Evolutionary conservation across 2,888 invertebrate genomes (phyloP), one percentile per base, ranked within the genome.

Genomic region (Dolichopus griseipennis): DNA sequence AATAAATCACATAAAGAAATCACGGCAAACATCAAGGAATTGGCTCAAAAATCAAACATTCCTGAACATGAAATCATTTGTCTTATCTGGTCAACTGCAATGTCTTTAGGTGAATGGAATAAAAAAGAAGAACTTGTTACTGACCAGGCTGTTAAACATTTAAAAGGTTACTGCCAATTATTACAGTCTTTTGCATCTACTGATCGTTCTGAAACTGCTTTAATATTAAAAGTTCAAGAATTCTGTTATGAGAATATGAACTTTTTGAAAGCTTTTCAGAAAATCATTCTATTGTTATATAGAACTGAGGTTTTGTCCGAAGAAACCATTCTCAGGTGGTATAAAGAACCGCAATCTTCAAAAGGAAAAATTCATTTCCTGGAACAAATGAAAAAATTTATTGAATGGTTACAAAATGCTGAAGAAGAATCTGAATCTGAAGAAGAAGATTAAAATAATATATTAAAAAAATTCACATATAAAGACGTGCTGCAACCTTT

Each of bases 211-310:
- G 95, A 97, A 83, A 85, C 95, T 76, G 90, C 91, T 70, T 87
- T 97, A 73, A 87, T 97, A 77, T 85, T 92, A 73, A 94, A 95
- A 83, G 92, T 97, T 75, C 97, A 97, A 83, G 97, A 97, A 80
- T 97, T 92, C 83, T 97, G 97, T 84, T 97, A 97, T 82, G 96
- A 96, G 81, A 97, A 97, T 85, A 97, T 97, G 96, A 94, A 92
- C 82, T 97, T 97, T 83, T 95, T 97, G 94, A 94, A 95, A 81
- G 94, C 94, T 82, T 97, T 97, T 88, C 94, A 94, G 82, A 97
- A 97, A 85, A 95, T 97, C 77, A 90, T 97, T 77, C 88, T 97
- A 83, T 89, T 97, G 79, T 90, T 97, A 84, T 97, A 97, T 85
- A 96, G 95, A 87, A 93, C 90, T 77, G 95, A 97, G 82, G 93